phyloP scores from a whole-genome alignment of 2,797 vertebrate species.

The Hypotaenidia okinawae region DNA sequence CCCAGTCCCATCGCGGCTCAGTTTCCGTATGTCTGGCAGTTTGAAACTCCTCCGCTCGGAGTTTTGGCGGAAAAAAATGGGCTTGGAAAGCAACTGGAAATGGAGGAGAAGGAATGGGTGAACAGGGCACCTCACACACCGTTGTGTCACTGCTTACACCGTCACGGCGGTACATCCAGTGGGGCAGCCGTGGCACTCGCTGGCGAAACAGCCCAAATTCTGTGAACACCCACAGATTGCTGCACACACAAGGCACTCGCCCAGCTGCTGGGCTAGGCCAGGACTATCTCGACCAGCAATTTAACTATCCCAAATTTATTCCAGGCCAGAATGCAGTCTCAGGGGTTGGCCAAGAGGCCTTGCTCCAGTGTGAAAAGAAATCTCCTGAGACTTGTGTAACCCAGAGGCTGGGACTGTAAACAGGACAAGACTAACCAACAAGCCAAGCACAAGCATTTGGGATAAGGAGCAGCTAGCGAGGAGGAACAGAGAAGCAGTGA shows the following conservation, averaged over 20 bases:
- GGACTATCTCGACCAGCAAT: not conserved
- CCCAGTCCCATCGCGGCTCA: conserved; percentile 85
- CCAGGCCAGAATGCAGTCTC: not conserved
- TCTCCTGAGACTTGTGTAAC: conserved; percentile 6
- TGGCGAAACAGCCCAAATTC: not conserved
- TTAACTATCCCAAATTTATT: not conserved
- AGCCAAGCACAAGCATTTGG: conserved; percentile 42
- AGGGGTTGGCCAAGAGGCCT: not conserved
- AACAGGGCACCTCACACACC: not conserved
- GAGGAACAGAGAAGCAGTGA: not conserved
- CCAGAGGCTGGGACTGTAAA: not conserved
- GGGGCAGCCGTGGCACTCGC: not conserved
- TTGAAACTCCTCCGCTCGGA: conserved; percentile 93
- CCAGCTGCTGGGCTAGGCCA: not conserved
- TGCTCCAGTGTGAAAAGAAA: not conserved
- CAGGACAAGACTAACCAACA: conserved; percentile 17
- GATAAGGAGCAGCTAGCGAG: not conserved
- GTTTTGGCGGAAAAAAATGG: conserved; percentile 90
- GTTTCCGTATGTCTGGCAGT: conserved; percentile 89
- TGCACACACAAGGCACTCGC: not conserved
- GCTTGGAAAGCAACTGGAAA: conserved; percentile 77
- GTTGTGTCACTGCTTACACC: not conserved
- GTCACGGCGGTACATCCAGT: not conserved
- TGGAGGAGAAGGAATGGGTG: not conserved
- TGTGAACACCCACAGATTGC: not conserved